A percentile compares a stretch with the other conserved stretches of the same genome.
Evolutionary conservation across 2,888 invertebrate species (phyloP).

Genomic region (Chloromyia formosa): DNA sequence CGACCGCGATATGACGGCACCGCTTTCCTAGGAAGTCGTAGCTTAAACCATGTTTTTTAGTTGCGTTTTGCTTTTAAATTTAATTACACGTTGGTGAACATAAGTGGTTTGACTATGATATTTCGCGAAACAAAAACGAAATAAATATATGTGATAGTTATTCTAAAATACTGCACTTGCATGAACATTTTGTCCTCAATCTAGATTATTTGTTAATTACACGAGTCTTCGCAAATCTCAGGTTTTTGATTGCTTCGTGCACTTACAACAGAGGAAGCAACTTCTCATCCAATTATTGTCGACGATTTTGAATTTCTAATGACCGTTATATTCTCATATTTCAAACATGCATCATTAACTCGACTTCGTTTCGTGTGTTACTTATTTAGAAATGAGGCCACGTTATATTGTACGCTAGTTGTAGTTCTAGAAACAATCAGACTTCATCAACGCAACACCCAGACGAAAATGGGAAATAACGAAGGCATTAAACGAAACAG

Average conservation of each 20-base stretch:
- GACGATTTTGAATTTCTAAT: constrained; percentile 13
- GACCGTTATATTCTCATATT: not conserved
- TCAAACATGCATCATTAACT: constrained; percentile 1
- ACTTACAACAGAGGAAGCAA: not conserved
- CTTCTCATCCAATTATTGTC: constrained; percentile 10
- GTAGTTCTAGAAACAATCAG: not conserved
- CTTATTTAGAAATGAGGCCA: not conserved
- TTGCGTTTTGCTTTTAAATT: no score
- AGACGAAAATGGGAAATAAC: not conserved
- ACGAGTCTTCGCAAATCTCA: not conserved
- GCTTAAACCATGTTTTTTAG: no score
- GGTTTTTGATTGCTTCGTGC: not conserved
- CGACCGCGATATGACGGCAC: no score
- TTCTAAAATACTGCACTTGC: no score
- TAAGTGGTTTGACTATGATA: no score
- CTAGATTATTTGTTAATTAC: not conserved
- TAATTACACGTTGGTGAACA: no score
- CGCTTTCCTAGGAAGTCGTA: no score
- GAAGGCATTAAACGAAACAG: constrained; percentile 14
- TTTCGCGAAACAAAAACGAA: no score
- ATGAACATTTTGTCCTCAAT: no score
- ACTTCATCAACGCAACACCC: not conserved
- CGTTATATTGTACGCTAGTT: not conserved
- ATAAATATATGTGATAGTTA: no score
- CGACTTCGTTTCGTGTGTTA: not conserved